Evolutionary conservation across 2,113 vertebrate species (phyloP).

Genomic region (Acanthisitta chloris): DNA sequence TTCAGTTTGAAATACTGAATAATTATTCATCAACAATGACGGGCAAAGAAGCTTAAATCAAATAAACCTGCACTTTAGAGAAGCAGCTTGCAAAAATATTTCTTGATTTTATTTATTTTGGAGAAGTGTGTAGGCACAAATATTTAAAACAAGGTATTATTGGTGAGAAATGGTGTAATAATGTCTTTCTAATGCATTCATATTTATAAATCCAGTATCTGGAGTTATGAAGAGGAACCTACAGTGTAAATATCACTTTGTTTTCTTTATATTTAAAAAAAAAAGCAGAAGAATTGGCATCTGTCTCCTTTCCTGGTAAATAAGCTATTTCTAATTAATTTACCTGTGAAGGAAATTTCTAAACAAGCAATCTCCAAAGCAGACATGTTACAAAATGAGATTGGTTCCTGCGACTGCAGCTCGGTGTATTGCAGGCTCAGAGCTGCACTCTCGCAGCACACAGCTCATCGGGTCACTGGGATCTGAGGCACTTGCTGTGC

Average conservation of each 20-base stretch:
- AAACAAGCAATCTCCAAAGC: neutral
- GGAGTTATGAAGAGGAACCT: neutral
- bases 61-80: conserved; percentile 62
- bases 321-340: neutral
- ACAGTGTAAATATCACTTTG: neutral
- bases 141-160: conserved; percentile 1
- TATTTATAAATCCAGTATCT: neutral
- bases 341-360: neutral
- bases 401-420: neutral
- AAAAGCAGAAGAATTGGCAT: neutral
- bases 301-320: neutral
- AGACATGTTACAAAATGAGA: neutral
- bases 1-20: conserved; percentile 58
- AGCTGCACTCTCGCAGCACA: neutral
- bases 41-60: conserved; percentile 54
- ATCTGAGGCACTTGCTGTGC: conserved; percentile 23
- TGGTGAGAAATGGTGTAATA: neutral
- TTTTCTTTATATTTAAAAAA: neutral
- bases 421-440: neutral
- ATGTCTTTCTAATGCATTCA: neutral
- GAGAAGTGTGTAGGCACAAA: neutral
- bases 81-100: conserved; percentile 16
- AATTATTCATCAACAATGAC: conserved; percentile 69
- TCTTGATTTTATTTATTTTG: neutral
- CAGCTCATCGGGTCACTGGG: neutral